Conservation (phyloP, 2,888 invertebrate species). For the Melanostoma scalare region DNA sequence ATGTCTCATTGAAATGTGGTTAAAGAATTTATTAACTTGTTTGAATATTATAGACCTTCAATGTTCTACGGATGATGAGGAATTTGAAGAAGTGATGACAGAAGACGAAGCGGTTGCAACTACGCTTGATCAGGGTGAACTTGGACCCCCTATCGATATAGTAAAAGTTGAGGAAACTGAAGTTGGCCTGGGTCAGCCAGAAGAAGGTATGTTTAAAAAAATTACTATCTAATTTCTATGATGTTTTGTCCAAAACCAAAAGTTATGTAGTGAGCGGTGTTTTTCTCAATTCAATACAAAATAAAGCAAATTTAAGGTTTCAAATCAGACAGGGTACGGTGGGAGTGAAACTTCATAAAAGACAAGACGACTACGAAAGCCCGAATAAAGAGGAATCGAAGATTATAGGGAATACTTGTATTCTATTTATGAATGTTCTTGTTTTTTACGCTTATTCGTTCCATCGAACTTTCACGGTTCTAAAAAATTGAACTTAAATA, state of each 20-base stretch:
- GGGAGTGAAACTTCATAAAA: too few relatives aligned
- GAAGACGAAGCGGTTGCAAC: conserved; percentile 84
- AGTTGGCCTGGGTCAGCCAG: conserved; percentile 54
- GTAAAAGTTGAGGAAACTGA: conserved; percentile 57
- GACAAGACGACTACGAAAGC: too few relatives aligned
- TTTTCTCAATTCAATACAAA: not conserved
- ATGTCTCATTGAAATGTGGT: not conserved
- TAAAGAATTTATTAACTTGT: not conserved
- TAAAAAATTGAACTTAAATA: too few relatives aligned
- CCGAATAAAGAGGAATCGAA: too few relatives aligned
- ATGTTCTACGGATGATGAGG: conserved; percentile 88
- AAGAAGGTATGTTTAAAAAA: conserved; percentile 57
- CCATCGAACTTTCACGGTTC: too few relatives aligned
- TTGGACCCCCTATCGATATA: not conserved
- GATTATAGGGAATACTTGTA: too few relatives aligned
- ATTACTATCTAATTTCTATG: not conserved
- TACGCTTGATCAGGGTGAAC: conserved; percentile 80
- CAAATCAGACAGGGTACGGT: too few relatives aligned
- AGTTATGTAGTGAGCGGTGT: conserved; percentile 52
- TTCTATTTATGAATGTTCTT: too few relatives aligned
- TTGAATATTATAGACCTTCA: conserved; percentile 84
- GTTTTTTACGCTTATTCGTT: too few relatives aligned
- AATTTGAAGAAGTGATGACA: conserved; percentile 85
- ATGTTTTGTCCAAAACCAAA: conserved; percentile 17
- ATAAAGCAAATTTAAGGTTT: not conserved